Conservation (phyloP, 2,888 invertebrate genomes). For the Catocala sponsa region DNA sequence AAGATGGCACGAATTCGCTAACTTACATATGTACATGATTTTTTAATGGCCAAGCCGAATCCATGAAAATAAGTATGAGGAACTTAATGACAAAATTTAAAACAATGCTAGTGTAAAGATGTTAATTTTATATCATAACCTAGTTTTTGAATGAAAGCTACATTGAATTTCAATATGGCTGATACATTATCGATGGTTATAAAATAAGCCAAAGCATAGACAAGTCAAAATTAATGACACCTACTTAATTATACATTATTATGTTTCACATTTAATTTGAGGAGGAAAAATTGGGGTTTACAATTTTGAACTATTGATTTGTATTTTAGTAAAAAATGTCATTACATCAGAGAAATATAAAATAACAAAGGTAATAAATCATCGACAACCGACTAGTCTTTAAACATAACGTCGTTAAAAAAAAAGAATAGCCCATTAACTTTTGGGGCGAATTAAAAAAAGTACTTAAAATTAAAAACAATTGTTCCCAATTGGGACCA, state of each 20-base stretch:
- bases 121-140: constrained; percentile 23
- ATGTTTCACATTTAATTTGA: no score
- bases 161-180: constrained; percentile 2
- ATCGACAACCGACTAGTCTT: constrained; percentile 40
- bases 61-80: constrained; percentile 12
- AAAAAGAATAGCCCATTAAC: constrained; percentile 11
- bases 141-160: constrained; percentile 16
- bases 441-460: not conserved
- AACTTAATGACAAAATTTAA: constrained; percentile 25
- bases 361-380: constrained; percentile 23
- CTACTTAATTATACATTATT: no score
- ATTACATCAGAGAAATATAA: constrained; percentile 18
- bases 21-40: no score
- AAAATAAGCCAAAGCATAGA: not conserved
- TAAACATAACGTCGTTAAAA: constrained; percentile 25
- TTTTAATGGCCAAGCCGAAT: not conserved
- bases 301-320: constrained; percentile 30
- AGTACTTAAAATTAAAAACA: constrained; percentile 14
- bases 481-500: constrained; percentile 7
- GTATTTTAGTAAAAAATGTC: constrained; percentile 23
- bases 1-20: no score
- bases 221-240: not conserved
- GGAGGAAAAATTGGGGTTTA: no score
- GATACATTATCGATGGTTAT: constrained; percentile 1
- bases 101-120: constrained; percentile 30